Conservation (phyloP, 2,888 invertebrate genomes). For the Hirtodrosophila histrioides region DNA sequence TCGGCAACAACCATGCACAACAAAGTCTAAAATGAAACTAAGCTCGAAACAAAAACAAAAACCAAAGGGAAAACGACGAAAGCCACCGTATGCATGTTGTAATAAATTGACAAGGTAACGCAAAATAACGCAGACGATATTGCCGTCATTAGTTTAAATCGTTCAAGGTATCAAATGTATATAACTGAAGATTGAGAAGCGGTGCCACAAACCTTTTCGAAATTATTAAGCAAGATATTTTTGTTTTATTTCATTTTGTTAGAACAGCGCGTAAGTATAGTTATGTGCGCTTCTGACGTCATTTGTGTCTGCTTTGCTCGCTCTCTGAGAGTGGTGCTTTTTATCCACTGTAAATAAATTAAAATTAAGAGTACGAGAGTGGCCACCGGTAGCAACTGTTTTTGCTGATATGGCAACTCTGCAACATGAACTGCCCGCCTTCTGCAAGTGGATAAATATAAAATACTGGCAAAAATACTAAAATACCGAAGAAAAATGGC, state of each 20-base stretch:
- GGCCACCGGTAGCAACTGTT: slow-evolving; percentile 6
- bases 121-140: neutral
- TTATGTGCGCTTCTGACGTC: slow-evolving; percentile 15
- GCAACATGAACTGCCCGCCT: slow-evolving; percentile 2
- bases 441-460: slow-evolving; percentile 13
- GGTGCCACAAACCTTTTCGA: too few relatives aligned
- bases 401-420: slow-evolving; percentile 39
- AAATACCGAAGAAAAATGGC: too few relatives aligned
- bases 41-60: slow-evolving; percentile 52
- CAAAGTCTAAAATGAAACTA: slow-evolving; percentile 58
- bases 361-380: slow-evolving; percentile 10
- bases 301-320: slow-evolving; percentile 6
- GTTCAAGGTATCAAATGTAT: neutral
- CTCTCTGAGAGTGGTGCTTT: slow-evolving; percentile 11
- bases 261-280: neutral
- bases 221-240: neutral
- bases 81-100: slow-evolving; percentile 24
- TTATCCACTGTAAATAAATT: neutral
- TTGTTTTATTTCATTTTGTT: neutral
- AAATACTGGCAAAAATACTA: slow-evolving; percentile 10
- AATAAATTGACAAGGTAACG: slow-evolving; percentile 28
- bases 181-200: too few relatives aligned
- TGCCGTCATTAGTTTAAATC: neutral
- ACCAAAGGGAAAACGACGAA: slow-evolving; percentile 38
- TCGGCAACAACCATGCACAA: slow-evolving; percentile 57